phyloP scores from a whole-genome alignment of 2,888 invertebrate genomes.

The Coelopa pilipes region DNA sequence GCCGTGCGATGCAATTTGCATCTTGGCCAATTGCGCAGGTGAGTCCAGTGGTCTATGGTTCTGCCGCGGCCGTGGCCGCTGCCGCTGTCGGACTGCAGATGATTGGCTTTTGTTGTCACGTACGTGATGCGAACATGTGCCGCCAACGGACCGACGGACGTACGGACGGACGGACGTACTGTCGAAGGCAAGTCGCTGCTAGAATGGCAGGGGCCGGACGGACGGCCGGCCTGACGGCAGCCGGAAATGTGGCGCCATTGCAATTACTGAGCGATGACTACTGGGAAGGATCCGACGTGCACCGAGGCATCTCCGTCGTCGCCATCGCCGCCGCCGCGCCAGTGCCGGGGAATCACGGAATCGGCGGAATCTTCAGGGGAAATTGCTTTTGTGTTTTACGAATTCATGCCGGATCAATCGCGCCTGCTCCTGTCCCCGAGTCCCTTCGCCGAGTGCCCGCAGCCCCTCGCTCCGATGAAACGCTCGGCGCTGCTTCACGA shows the following conservation, averaged over 20 bases:
- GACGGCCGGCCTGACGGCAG: not conserved
- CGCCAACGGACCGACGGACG: not conserved
- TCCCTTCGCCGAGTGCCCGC: no score
- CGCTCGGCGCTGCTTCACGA: no score
- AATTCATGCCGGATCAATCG: no score
- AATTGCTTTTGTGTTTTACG: no score
- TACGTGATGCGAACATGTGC: conserved; percentile 1
- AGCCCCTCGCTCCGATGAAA: no score
- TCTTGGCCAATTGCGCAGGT: conserved; percentile 19
- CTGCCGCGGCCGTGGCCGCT: not conserved
- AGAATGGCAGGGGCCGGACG: not conserved
- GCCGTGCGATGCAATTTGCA: conserved; percentile 33
- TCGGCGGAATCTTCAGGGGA: no score
- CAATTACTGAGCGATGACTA: conserved; percentile 11
- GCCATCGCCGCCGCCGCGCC: no score
- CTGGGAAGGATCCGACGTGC: not conserved
- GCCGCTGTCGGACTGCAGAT: not conserved
- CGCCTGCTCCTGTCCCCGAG: no score
- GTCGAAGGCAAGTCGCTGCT: not conserved
- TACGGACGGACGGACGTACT: not conserved
- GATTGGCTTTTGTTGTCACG: conserved; percentile 18
- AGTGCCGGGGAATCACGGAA: no score
- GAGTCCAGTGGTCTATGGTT: conserved; percentile 23
- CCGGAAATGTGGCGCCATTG: conserved; percentile 29
- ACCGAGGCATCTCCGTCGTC: not conserved